A percentile compares a stretch with the other conserved stretches of the same genome.
Conservation (phyloP, 1,140 invertebrate species). For the Copidosoma floridanum region DNA sequence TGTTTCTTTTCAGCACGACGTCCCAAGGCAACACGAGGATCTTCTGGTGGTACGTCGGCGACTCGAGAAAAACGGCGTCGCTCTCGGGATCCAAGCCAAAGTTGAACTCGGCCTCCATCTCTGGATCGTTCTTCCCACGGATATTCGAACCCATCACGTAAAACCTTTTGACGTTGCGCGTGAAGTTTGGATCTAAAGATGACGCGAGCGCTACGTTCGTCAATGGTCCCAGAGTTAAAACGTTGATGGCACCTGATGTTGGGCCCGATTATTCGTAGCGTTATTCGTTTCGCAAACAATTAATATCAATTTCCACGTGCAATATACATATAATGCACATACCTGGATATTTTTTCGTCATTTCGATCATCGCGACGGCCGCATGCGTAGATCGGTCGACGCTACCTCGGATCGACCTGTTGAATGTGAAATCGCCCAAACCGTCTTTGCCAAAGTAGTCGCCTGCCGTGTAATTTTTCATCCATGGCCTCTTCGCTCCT, state of each 20-base stretch:
- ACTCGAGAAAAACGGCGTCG: conserved; percentile 59
- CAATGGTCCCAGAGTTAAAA: conserved; percentile 62
- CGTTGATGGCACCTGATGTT: conserved; percentile 48
- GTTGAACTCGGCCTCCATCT: conserved; percentile 65
- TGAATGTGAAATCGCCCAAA: conserved; percentile 55
- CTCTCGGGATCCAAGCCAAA: conserved; percentile 66
- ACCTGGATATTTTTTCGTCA: conserved; percentile 49
- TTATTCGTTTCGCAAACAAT: too few relatives aligned
- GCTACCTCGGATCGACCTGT: conserved; percentile 35
- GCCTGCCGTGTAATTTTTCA: conserved; percentile 32
- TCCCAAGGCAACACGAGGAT: conserved; percentile 56
- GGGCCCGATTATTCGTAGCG: too few relatives aligned
- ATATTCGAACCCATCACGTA: conserved; percentile 62
- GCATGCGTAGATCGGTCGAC: conserved; percentile 47
- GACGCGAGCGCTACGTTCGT: conserved; percentile 65
- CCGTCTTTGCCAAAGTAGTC: conserved; percentile 56
- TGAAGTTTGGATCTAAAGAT: conserved; percentile 58
- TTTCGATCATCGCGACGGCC: conserved; percentile 28
- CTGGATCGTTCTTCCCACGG: conserved; percentile 51
- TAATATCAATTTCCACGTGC: not conserved
- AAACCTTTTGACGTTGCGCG: conserved; percentile 54
- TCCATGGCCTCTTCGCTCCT: conserved; percentile 47
- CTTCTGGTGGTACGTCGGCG: conserved; percentile 32
- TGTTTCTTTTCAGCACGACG: conserved; percentile 28
- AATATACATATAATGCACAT: not conserved